Percentiles rank a stretch among this genome's conserved stretches.
phyloP scores from a whole-genome alignment of 1,140 invertebrate species.

The Aporrectodea caliginosa region DNA sequence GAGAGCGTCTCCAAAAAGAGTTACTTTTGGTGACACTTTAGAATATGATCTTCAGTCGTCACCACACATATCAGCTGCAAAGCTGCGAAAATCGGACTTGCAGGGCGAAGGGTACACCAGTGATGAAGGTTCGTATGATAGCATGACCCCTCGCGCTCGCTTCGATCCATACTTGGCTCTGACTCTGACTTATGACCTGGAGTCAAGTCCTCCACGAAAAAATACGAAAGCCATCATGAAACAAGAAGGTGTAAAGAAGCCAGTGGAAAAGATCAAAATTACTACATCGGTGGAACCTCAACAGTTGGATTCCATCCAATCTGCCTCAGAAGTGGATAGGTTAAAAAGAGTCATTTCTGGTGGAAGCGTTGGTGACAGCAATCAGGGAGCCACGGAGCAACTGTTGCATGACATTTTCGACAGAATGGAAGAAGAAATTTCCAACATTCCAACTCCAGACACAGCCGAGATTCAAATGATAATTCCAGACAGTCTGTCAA shows the following conservation, averaged over 20 bases:
- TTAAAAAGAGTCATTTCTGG: not conserved
- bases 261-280: not conserved
- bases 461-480: constrained; percentile 13
- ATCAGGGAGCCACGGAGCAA: not conserved
- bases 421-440: constrained; percentile 22
- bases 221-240: not conserved
- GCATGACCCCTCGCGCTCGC: not conserved
- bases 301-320: not conserved
- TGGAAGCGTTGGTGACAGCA: not conserved
- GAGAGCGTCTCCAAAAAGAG: constrained; percentile 9
- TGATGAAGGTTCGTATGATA: not conserved
- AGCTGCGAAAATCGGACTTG: constrained; percentile 1
- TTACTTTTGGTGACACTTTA: constrained; percentile 13
- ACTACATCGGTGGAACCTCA: not conserved
- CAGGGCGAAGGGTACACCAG: not conserved
- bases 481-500: not conserved
- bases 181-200: not conserved
- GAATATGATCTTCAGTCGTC: not conserved
- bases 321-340: not conserved
- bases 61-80: no score
- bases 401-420: constrained; percentile 1
- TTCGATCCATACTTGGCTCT: not conserved
- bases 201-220: not conserved
- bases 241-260: not conserved
- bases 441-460: constrained; percentile 16